Base-by-base conservation (phyloP, 2,113 vertebrate species). In the Toxotes chatareus region DNA sequence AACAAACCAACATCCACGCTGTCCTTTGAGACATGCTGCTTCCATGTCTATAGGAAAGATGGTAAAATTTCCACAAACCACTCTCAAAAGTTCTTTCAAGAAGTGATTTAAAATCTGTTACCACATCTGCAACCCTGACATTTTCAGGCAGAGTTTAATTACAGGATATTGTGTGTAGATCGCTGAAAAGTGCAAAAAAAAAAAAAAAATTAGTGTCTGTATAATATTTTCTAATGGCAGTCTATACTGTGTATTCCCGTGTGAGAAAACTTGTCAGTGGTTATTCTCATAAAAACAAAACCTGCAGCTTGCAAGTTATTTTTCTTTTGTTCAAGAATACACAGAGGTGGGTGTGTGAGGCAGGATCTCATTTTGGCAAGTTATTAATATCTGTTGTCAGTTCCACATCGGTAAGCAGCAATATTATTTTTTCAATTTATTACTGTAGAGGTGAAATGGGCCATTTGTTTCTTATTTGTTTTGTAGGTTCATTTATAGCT, bases 361-460 rank as follows among this genome's bases (percentile, higher is more conserved):
- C 32, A 62, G 40, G 36, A 71, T 56, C 31, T 71, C 7, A 55
- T 73, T 81, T 61, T 68, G 23, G 16, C 8, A 8, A 51, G 27
- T 77, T 73, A 76, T 74, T 74, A 55, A 56, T 71, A 76, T 76
- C 4, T 75, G 32, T 57, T 71, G 61, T 79, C 59, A 51, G 59
- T 70, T 62, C 70, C 71, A 72, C 51, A 21, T 61, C 13, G 1
- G 23, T 42, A 56, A 74, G 27, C 59, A 59, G 34, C 65, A 68
- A 62, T 62, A 56, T 47, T 46, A 38, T 66, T 60, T 9, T 42
- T 46, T 70, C 5, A 53, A 19, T 86, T 5, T 60, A 60, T 42
- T 74, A 42, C 51, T 40, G 21, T 10, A n/a, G 34, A 68, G 13
- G n/a, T 3, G 3, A 67, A 62, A 56, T 71, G 1, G 65, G 6